Evolutionary conservation across 2,888 invertebrate species (phyloP).

Genomic region (Drosophila robusta): DNA sequence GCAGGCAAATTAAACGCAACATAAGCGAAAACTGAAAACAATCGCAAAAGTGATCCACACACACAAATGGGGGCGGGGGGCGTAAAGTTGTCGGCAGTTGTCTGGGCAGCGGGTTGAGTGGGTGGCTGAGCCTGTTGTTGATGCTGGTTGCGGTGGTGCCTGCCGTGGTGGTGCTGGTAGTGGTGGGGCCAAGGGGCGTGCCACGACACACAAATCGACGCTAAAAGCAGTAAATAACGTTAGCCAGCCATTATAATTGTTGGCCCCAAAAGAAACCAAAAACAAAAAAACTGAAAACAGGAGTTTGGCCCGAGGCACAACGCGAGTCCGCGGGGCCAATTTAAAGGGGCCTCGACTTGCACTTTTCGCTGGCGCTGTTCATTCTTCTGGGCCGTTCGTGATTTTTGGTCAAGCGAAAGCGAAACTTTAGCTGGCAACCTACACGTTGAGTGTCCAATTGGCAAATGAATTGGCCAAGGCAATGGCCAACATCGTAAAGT

Average conservation of each 20-base stretch:
- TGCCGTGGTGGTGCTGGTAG: neutral
- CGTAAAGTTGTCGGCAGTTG: slow-evolving; percentile 47
- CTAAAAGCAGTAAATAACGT: slow-evolving; percentile 63
- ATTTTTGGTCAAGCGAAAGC: slow-evolving; percentile 60
- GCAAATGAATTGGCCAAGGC: slow-evolving; percentile 47
- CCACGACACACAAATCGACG: slow-evolving; percentile 62
- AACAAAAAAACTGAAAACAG: slow-evolving; percentile 6
- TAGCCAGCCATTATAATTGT: slow-evolving; percentile 53
- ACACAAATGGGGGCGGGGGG: slow-evolving; percentile 29
- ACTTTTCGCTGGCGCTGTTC: slow-evolving; percentile 40
- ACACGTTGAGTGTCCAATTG: slow-evolving; percentile 30
- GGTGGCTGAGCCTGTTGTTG: slow-evolving; percentile 11
- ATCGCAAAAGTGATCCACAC: slow-evolving; percentile 21
- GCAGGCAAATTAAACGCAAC: neutral
- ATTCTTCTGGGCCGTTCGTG: slow-evolving; percentile 43
- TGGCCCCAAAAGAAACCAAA: slow-evolving; percentile 9
- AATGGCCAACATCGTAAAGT: slow-evolving; percentile 7
- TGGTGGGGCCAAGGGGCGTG: slow-evolving; percentile 41
- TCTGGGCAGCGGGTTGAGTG: slow-evolving; percentile 21
- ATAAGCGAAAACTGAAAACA: slow-evolving; percentile 26
- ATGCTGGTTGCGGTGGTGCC: neutral
- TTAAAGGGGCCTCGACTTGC: slow-evolving; percentile 42
- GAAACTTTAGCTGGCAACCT: slow-evolving; percentile 41
- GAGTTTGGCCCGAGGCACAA: slow-evolving; percentile 24
- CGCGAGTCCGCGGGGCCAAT: slow-evolving; percentile 28